Evolutionary conservation across 2,888 invertebrate species (phyloP).

Genomic region (Macrophya annulata): DNA sequence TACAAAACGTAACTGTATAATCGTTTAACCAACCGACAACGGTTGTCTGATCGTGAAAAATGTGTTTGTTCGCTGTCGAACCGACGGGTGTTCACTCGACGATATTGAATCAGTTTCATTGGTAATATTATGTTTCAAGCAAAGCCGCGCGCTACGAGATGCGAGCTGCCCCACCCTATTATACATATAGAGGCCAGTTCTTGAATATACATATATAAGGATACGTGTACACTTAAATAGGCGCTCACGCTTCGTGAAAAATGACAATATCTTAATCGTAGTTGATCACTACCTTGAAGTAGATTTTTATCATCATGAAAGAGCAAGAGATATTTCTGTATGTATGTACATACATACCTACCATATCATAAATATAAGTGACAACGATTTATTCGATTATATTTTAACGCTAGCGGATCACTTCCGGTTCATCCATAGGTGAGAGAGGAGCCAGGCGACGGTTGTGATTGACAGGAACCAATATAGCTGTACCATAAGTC

Average conservation of each 20-base stretch:
- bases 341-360: no score
- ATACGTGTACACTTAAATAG: background rate
- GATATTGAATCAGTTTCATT: slow-evolving; percentile 48
- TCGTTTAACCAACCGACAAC: slow-evolving; percentile 45
- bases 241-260: slow-evolving; percentile 8
- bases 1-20: slow-evolving; percentile 25
- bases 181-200: background rate
- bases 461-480: slow-evolving; percentile 80
- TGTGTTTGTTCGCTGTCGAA: slow-evolving; percentile 46
- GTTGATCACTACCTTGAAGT: background rate
- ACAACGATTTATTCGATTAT: slow-evolving; percentile 18
- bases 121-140: slow-evolving; percentile 54
- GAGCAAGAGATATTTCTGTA: background rate
- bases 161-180: background rate
- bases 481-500: slow-evolving; percentile 75
- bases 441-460: slow-evolving; percentile 63
- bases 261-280: slow-evolving; percentile 24
- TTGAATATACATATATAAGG: background rate
- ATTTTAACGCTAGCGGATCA: slow-evolving; percentile 3
- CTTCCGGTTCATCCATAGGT: slow-evolving; percentile 57
- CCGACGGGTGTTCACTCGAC: slow-evolving; percentile 49
- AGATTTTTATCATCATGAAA: background rate
- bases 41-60: slow-evolving; percentile 36
- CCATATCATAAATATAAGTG: background rate
- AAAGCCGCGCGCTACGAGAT: slow-evolving; percentile 6